These are phyloP conservation scores for Archegozetes longisetosus DNA, from an alignment of 1,140 invertebrate genomes.

Conservation along the genomic window DNA sequence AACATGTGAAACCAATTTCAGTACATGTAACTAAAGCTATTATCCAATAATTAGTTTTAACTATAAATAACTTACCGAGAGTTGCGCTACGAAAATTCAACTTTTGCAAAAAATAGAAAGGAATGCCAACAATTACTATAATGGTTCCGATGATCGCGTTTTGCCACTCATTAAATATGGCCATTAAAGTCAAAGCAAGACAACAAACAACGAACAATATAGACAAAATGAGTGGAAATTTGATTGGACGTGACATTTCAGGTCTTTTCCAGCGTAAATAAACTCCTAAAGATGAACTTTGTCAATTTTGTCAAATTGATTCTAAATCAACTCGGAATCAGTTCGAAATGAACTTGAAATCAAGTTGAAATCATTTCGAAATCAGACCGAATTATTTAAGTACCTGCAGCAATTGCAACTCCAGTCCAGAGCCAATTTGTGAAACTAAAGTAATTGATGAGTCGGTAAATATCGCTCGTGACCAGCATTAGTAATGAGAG, in stretches of 20 bases:
- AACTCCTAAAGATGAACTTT: constrained; percentile 36
- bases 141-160: constrained; percentile 34
- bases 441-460: constrained; percentile 88
- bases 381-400: neutral
- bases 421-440: constrained; percentile 80
- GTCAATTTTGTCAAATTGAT: neutral
- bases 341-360: too few relatives aligned
- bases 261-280: constrained; percentile 67
- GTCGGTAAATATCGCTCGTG: constrained; percentile 52
- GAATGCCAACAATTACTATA: constrained; percentile 71
- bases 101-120: constrained; percentile 53
- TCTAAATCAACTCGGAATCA: neutral
- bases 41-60: too few relatives aligned
- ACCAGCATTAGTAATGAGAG: constrained; percentile 38
- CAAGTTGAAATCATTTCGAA: too few relatives aligned
- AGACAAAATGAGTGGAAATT: constrained; percentile 57
- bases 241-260: constrained; percentile 64
- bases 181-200: constrained; percentile 58
- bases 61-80: too few relatives aligned
- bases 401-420: constrained; percentile 56
- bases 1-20: too few relatives aligned
- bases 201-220: constrained; percentile 64
- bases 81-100: too few relatives aligned
- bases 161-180: constrained; percentile 40
- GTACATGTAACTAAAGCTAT: too few relatives aligned